Evolutionary conservation across 2,113 vertebrate species (phyloP).

Genomic region (Danio rerio): GRCz12tu NC_133195.1:26458001-26458500

Average conservation of each 20-base stretch:
- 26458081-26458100: not conserved
- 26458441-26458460: no score
- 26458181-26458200: not conserved
- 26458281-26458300: not conserved
- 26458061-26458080: fast-evolving
- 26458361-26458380: not conserved
- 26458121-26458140: slow-evolving; percentile 40
- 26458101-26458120: not conserved
- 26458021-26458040: slow-evolving; percentile 23
- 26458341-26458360: not conserved
- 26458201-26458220: slow-evolving; percentile 28
- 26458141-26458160: slow-evolving; percentile 27
- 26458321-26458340: not conserved
- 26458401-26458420: no score
- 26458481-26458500: not conserved
- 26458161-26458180: not conserved
- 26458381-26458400: no score
- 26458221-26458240: no score
- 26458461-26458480: not conserved
- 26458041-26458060: slow-evolving; percentile 5
- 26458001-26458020: slow-evolving; percentile 26
- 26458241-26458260: not conserved
- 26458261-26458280: no score
- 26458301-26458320: not conserved
- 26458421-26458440: no score